Conservation (phyloP, 2,888 invertebrate species). For the Ametastegia equiseti region DNA sequence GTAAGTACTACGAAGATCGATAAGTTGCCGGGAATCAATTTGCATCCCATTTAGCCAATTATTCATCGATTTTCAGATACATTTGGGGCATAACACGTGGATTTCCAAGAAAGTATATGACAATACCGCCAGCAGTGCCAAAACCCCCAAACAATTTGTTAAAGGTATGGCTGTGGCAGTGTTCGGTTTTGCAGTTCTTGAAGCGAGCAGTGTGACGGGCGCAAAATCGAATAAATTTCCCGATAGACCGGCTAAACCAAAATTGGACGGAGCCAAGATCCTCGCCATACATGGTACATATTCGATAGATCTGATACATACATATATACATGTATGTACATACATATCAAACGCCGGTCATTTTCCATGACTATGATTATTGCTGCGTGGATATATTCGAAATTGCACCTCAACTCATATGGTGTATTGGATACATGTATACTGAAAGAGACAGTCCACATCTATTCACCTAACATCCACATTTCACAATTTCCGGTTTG, state of each 20-base stretch:
- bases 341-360: background rate
- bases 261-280: background rate
- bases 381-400: background rate
- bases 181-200: background rate
- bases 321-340: too few species aligned
- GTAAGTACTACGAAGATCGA: background rate
- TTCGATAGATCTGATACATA: background rate
- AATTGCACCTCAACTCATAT: background rate
- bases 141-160: background rate
- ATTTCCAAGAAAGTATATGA: background rate
- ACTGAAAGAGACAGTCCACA: background rate
- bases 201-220: background rate
- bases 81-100: slow-evolving; percentile 2
- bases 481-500: background rate
- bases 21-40: background rate
- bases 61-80: background rate
- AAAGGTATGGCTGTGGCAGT: background rate
- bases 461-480: background rate
- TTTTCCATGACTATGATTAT: background rate
- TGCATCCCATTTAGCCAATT: background rate
- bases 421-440: background rate
- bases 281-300: background rate
- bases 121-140: background rate
- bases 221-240: background rate
- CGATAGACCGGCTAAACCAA: background rate